These are phyloP conservation scores for Porites cylindrica DNA, from an alignment of 92 coral and sea anemone species.

Conservation along the genomic window DNA sequence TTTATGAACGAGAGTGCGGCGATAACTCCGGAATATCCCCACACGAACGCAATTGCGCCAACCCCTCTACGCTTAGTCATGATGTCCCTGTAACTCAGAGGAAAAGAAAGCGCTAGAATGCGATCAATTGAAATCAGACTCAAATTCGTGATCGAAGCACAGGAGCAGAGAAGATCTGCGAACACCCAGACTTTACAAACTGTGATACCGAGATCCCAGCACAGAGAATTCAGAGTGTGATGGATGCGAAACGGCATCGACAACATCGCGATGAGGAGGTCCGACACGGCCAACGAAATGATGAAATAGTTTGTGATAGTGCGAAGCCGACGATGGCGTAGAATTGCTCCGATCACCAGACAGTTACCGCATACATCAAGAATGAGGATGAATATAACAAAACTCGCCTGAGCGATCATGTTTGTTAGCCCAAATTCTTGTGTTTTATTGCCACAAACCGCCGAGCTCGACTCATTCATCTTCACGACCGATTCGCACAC, in stretches of 20 bases:
- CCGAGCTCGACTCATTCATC: constrained; percentile 16
- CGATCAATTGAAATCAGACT: constrained; percentile 92
- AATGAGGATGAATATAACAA: constrained; percentile 87
- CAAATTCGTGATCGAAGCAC: constrained; percentile 90
- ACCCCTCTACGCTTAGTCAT: constrained; percentile 80
- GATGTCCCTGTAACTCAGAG: constrained; percentile 85
- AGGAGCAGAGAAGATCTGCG: constrained; percentile 83
- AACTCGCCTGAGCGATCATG: constrained; percentile 89
- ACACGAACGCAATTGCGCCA: constrained; percentile 76
- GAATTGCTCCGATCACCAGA: constrained; percentile 88
- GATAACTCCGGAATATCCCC: constrained; percentile 82
- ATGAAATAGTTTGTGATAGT: constrained; percentile 94
- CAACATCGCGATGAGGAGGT: constrained; percentile 84
- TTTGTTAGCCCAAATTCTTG: constrained; percentile 15
- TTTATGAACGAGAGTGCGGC: constrained; percentile 83
- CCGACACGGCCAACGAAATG: constrained; percentile 95
- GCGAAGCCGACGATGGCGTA: constrained; percentile 86
- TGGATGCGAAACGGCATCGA: constrained; percentile 96
- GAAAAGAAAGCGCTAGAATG: constrained; percentile 89
- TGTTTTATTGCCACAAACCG: neutral
- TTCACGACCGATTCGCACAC: neutral
- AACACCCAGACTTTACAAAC: constrained; percentile 91
- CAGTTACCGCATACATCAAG: constrained; percentile 94
- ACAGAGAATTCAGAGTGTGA: constrained; percentile 82
- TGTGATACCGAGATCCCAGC: constrained; percentile 88